Evolutionary conservation across 2,888 invertebrate species (phyloP).

Genomic region (Andrena hattorfiana): DNA sequence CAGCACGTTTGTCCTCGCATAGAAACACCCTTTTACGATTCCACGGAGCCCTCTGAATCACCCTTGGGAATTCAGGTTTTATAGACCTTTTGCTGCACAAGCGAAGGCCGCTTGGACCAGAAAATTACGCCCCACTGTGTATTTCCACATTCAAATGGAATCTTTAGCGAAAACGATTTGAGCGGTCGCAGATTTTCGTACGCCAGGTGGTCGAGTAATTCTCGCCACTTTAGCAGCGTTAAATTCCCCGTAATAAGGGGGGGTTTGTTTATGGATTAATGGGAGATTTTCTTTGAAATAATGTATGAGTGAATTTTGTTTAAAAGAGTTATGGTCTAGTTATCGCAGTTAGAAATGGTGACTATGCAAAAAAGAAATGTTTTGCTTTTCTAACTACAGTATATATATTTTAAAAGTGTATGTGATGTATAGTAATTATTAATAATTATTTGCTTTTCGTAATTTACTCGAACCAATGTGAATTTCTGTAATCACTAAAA

Average conservation of each 20-base stretch:
- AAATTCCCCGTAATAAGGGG: slow-evolving; percentile 11
- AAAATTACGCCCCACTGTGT: slow-evolving; percentile 66
- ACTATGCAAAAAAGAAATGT: too few species aligned
- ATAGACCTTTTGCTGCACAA: slow-evolving; percentile 67
- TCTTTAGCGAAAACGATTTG: slow-evolving; percentile 65
- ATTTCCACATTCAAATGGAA: slow-evolving; percentile 66
- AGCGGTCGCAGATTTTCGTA: slow-evolving; percentile 44
- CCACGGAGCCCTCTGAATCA: slow-evolving; percentile 63
- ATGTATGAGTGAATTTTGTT: not conserved
- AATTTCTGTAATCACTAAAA: not conserved
- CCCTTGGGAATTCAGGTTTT: slow-evolving; percentile 70
- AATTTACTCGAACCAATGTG: not conserved
- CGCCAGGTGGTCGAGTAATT: not conserved
- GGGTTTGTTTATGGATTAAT: not conserved
- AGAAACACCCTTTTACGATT: slow-evolving; percentile 72
- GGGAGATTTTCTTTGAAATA: not conserved
- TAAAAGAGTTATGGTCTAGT: not conserved
- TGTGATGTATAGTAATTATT: too few species aligned
- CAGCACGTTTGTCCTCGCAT: slow-evolving; percentile 68
- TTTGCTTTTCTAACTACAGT: too few species aligned
- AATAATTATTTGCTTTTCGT: not conserved
- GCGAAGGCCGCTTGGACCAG: slow-evolving; percentile 62
- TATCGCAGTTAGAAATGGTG: too few species aligned
- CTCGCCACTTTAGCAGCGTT: not conserved
- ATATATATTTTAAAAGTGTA: too few species aligned